Evolutionary conservation across 2,797 vertebrate genomes (phyloP), one percentile per base, ranked within the genome.

Genomic region (Eurystomus glaucurus): DNA sequence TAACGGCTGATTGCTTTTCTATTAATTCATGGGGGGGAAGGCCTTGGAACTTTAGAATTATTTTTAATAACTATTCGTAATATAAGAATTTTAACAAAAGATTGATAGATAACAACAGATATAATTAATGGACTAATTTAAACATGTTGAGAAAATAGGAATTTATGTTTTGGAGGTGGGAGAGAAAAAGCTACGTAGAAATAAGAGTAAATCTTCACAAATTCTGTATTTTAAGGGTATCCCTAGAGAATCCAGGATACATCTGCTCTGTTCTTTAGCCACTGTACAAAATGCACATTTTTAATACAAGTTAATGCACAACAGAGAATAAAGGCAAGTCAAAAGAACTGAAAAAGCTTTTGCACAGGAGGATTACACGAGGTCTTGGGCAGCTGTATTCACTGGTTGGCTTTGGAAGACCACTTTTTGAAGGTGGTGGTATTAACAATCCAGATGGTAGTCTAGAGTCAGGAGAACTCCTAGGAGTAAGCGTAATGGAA

Each of bases 391-490:
- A 98, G 98, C 98, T 98, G 98, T 84, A 98, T 91, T 98, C 99
- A 96, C 98, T 98, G 83, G 97, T 11, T 96, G 98, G 97, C 95
- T 98, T 99, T 97, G 98, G 97, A 92, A 98, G 97, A 97, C 98
- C 96, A 75, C 97, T 98, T 98, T 99, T 99, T 97, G 98, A 98
- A 97, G 99, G 99, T 51, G 99, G 99, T 95, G 98, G 99, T 94
- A 99, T 99, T 98, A 99, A 98, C 95, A 98, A 97, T 96, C 98
- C 98, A 77, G 98, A n/a, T 50, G 99, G 99, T 37, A 99, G 31
- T 98, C 98, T 99, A 98, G 99, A 99, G 94, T 99, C 99, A 92
- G 99, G 98, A 75, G 98, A 99, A 98, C 98, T 99, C 99, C 99
- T 98, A 94, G 99, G 98, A 85, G 99, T 99, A 98, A 99, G 98